Percentiles rank a stretch among this genome's conserved stretches.
phyloP scores from a whole-genome alignment of 2,888 invertebrate genomes.

The Euproctis similis region DNA sequence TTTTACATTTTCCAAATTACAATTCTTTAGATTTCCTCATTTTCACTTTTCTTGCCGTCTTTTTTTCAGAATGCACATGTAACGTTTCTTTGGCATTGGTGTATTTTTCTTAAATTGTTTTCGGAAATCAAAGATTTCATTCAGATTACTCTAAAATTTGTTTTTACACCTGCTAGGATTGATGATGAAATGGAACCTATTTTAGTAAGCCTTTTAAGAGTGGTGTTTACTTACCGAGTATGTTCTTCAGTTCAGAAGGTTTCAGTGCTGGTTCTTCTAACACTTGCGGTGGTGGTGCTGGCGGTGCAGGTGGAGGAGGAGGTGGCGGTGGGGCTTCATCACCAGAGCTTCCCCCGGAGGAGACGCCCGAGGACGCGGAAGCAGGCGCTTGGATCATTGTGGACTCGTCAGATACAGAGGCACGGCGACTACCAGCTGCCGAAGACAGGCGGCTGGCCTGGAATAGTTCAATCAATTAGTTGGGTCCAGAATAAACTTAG shows the following conservation, averaged over 20 bases:
- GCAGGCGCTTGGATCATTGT: conserved; percentile 34
- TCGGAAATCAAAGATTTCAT: too few species aligned
- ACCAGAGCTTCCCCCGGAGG: conserved; percentile 59
- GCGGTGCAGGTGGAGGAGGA: conserved; percentile 78
- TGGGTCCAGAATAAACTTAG: too few species aligned
- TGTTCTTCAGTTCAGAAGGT: conserved; percentile 72
- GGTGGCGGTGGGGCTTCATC: conserved; percentile 81
- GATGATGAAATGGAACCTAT: background rate
- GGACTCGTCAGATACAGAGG: conserved; percentile 55
- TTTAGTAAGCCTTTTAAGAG: background rate
- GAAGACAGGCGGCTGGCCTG: conserved; percentile 66
- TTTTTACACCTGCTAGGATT: background rate
- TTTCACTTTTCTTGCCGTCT: too few species aligned
- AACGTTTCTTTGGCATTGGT: too few species aligned
- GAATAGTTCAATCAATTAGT: too few species aligned
- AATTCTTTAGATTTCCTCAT: too few species aligned
- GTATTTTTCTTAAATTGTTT: too few species aligned
- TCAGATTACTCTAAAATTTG: background rate
- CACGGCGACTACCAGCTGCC: conserved; percentile 61
- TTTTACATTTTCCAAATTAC: too few species aligned
- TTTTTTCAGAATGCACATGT: too few species aligned
- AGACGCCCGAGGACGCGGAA: conserved; percentile 62
- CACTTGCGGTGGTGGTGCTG: conserved; percentile 66
- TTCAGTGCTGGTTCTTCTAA: conserved; percentile 80
- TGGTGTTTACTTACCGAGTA: conserved; percentile 55